Evolutionary conservation across 1,140 invertebrate species (phyloP), one percentile per base, ranked within the genome.

Genomic region (Drosophila insularis): DNA sequence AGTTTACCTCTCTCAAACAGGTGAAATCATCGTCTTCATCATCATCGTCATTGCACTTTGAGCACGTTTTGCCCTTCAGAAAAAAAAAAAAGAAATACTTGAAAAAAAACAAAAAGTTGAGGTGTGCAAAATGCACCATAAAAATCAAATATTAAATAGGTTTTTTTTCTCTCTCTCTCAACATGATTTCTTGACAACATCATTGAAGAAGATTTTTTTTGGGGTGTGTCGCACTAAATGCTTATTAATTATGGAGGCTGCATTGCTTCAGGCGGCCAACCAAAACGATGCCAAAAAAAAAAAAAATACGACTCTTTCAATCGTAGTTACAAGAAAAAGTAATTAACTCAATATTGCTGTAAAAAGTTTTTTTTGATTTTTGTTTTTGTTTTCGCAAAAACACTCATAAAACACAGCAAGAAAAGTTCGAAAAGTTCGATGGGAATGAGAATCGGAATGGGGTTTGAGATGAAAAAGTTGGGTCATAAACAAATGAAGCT

Each of bases 301-400:
- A 46, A 14, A n/a, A n/a, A n/a, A n/a, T n/a, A 32, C 14, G 17
- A 17, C 31, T 53, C 32, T 37, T 63, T 14, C 63, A 54, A 39
- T 50, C 19, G 43, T 50, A 50, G 43, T 50, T 53, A 54, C 37
- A 59, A 55, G 40, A 46, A 63, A 68, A 66, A 63, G 80, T 72
- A 84, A 84, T 84, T 80, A 80, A 70, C 78, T 62, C 64, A 81
- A 74, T 78, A 76, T 72, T 59, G 68, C 23, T 67, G 72, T 76
- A 70, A 67, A 78, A 80, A 79, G 58, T 79, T 84, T 74, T 70
- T 74, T 70, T 63, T 46, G 43, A 46, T 46, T 50, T 46, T 11
- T 21, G 8, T 50, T 50, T 19, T 19, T 50, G 17, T 50, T 50
- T 50, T 50, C 17, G 35, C 53, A 60, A 67, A 27, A 76, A 80